These are phyloP conservation scores for Potamilus streckersoni DNA, from an alignment of 1,140 invertebrate species.

Conservation along the genomic window DNA sequence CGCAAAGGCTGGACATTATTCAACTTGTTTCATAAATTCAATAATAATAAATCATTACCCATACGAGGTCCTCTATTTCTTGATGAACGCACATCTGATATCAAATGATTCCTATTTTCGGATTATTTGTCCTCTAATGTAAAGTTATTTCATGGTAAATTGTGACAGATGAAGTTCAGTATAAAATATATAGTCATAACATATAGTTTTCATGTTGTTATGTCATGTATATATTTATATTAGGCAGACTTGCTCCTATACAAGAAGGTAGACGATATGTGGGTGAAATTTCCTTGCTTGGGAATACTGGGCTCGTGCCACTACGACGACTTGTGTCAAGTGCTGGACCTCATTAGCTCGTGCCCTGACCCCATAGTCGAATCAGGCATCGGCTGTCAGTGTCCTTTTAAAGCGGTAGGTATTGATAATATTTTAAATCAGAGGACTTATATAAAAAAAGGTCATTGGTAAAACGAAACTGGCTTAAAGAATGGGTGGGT, in stretches of 20 bases:
- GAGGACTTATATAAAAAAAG: no score
- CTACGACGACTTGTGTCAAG: slow-evolving; percentile 42
- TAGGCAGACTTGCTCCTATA: not conserved
- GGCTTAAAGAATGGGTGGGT: no score
- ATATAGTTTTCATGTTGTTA: slow-evolving; percentile 10
- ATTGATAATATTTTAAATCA: not conserved
- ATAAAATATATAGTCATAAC: not conserved
- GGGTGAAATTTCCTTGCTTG: slow-evolving; percentile 44
- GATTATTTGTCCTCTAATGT: no score
- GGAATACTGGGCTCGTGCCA: slow-evolving; percentile 44
- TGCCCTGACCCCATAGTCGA: slow-evolving; percentile 35
- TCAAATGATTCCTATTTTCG: not conserved
- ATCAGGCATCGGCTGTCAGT: slow-evolving; percentile 39
- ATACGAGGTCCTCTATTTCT: no score
- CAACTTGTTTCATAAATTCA: no score
- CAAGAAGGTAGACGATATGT: slow-evolving; percentile 29
- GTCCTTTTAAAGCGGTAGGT: slow-evolving; percentile 44
- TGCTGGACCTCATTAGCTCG: slow-evolving; percentile 19
- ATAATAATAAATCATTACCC: no score
- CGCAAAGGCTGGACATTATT: no score
- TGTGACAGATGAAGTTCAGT: not conserved
- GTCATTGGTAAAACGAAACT: no score
- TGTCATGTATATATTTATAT: not conserved
- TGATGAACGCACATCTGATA: not conserved
- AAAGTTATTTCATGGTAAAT: not conserved